phyloP scores from a whole-genome alignment of 1,140 invertebrate genomes.

The Homarus americanus region DNA sequence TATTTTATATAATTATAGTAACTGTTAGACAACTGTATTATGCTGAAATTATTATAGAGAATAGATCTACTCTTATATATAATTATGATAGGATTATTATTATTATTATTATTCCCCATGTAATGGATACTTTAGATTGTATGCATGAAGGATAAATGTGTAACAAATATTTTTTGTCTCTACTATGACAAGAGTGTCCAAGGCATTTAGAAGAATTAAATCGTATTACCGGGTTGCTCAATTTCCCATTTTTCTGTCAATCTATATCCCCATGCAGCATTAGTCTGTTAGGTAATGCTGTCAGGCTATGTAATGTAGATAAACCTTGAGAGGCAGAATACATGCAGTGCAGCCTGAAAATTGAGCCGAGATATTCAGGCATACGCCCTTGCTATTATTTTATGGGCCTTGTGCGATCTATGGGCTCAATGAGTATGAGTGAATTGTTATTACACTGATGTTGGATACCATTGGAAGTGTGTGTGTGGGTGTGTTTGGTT shows the following conservation, averaged over 20 bases:
- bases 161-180: background rate
- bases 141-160: background rate
- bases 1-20: background rate
- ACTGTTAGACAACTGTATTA: background rate
- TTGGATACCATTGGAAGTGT: background rate
- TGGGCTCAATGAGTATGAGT: background rate
- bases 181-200: background rate
- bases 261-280: too few species aligned
- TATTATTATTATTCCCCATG: background rate
- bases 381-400: too few species aligned
- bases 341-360: too few species aligned
- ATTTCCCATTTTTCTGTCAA: too few species aligned
- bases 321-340: too few species aligned
- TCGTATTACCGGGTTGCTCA: too few species aligned
- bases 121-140: background rate
- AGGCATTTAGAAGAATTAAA: background rate
- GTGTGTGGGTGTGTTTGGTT: background rate
- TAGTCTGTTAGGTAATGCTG: too few species aligned
- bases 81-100: background rate
- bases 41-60: background rate
- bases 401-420: background rate
- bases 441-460: background rate
- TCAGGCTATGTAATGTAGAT: too few species aligned
- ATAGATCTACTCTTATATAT: background rate
- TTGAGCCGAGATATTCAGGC: too few species aligned